These are phyloP conservation scores for Diarsia brunnea DNA, from an alignment of 2,888 invertebrate genomes.

Conservation along the genomic window DNA sequence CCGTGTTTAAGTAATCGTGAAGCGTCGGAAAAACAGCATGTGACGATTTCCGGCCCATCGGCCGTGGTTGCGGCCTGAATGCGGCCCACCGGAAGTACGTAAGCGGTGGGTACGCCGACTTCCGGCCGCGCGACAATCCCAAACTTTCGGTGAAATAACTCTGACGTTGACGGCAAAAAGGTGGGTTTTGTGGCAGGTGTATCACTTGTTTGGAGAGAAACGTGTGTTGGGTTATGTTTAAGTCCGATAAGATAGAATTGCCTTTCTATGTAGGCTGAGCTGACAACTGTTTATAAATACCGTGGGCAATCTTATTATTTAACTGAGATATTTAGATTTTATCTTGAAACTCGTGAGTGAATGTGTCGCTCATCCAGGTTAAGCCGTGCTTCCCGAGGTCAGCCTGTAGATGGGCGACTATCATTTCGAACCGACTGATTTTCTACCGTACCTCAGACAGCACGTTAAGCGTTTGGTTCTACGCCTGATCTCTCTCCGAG, in stretches of 20 bases:
- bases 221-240: background rate
- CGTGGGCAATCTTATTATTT: background rate
- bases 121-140: slow-evolving; percentile 66
- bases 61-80: slow-evolving; percentile 56
- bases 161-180: slow-evolving; percentile 60
- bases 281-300: background rate
- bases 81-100: slow-evolving; percentile 63
- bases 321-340: background rate
- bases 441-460: background rate
- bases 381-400: too few relatives aligned
- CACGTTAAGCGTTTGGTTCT: background rate
- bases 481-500: background rate
- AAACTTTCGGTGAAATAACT: slow-evolving; percentile 65
- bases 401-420: too few relatives aligned
- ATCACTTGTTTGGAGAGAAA: background rate
- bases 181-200: slow-evolving; percentile 42
- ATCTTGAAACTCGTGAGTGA: background rate
- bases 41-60: slow-evolving; percentile 72
- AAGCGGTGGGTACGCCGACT: slow-evolving; percentile 61
- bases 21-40: slow-evolving; percentile 55
- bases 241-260: background rate
- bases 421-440: too few relatives aligned
- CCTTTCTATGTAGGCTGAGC: background rate
- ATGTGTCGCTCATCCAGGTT: too few relatives aligned
- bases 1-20: slow-evolving; percentile 57